Conservation (phyloP, 2,888 invertebrate species). For the Stenchaetothrips biformis region DNA sequence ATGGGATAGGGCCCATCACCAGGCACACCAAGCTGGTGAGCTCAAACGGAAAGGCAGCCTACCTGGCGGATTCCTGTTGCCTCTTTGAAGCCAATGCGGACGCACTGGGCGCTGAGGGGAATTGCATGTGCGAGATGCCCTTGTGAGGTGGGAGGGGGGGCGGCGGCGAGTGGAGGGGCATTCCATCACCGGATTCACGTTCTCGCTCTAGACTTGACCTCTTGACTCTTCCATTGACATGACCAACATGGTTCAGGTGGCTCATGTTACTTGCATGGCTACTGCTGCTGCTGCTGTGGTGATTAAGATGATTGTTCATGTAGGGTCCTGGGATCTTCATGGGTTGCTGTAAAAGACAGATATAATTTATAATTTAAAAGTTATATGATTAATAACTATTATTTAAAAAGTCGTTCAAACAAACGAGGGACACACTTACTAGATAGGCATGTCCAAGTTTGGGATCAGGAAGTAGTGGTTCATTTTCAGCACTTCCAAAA, state of each 20-base stretch:
- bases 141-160: constrained; percentile 57
- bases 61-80: constrained; percentile 35
- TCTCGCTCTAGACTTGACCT: not conserved
- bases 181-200: not conserved
- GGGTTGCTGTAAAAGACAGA: not conserved
- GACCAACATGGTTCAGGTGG: constrained; percentile 1
- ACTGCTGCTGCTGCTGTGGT: constrained; percentile 1
- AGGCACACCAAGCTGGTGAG: constrained; percentile 29
- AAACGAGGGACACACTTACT: not conserved
- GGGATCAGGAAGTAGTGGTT: not conserved
- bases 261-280: constrained; percentile 1
- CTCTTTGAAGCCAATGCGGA: constrained; percentile 34
- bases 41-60: not conserved
- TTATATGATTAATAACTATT: not conserved
- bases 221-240: constrained; percentile 5
- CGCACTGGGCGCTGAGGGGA: constrained; percentile 31
- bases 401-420: no score
- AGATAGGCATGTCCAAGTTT: not conserved
- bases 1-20: not conserved
- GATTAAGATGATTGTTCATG: not conserved
- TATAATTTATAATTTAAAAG: no score
- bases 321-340: not conserved
- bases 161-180: constrained; percentile 32
- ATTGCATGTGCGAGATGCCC: constrained; percentile 37
- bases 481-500: not conserved